Evolutionary conservation across 2,797 vertebrate species (phyloP).

Genomic region (Gymnoscopelus microlampas): DNA sequence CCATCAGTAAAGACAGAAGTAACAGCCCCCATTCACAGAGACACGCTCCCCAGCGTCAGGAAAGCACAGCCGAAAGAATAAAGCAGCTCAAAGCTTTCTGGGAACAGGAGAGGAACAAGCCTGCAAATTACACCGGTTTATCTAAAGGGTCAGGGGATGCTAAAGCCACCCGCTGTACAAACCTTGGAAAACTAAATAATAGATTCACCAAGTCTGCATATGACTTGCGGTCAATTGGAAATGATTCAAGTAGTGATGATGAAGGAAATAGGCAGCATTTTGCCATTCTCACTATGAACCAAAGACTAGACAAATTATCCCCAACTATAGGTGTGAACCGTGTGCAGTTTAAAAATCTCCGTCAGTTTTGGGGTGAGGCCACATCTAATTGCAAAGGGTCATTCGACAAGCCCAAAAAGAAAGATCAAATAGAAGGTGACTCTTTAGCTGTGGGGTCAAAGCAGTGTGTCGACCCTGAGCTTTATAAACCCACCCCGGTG

Average conservation of each 20-base stretch:
- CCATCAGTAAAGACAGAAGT: constrained; percentile 37
- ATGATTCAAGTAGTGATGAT: constrained; percentile 53
- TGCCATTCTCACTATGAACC: constrained; percentile 80
- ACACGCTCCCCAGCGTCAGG: constrained; percentile 56
- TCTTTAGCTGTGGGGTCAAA: constrained; percentile 56
- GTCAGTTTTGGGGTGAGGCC: constrained; percentile 88
- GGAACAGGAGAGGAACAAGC: constrained; percentile 77
- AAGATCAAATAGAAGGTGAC: constrained; percentile 41
- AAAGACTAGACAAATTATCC: constrained; percentile 78
- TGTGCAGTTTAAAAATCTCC: constrained; percentile 86
- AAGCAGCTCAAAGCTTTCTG: constrained; percentile 77
- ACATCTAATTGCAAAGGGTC: constrained; percentile 55
- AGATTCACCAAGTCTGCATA: constrained; percentile 81
- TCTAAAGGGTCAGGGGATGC: constrained; percentile 46
- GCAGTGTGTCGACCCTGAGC: constrained; percentile 49
- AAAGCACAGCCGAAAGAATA: constrained; percentile 69
- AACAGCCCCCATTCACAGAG: constrained; percentile 42
- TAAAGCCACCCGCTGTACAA: constrained; percentile 39
- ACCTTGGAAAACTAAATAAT: constrained; percentile 68
- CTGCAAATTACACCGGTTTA: constrained; percentile 46
- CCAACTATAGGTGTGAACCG: constrained; percentile 73
- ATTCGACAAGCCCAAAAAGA: constrained; percentile 63
- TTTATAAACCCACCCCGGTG: constrained; percentile 35
- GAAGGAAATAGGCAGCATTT: constrained; percentile 71
- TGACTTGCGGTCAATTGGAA: constrained; percentile 71